Base-by-base conservation (phyloP, 2,797 vertebrate species). In the Typhlichthys eigenmanni region DNA sequence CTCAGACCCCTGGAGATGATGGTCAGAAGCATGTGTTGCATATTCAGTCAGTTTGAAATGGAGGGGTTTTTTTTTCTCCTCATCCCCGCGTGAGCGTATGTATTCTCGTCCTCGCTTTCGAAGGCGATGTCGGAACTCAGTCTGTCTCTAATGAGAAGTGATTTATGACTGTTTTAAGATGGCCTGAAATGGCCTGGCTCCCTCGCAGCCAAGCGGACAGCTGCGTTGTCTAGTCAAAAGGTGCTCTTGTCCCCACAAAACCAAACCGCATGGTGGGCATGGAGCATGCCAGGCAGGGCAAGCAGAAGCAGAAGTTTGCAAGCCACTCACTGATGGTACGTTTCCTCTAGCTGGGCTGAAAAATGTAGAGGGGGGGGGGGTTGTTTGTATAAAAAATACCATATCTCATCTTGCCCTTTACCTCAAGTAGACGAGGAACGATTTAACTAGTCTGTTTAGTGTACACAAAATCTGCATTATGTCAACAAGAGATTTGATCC, bases 161-260 rank as follows among this genome's bases (percentile, higher is more conserved):
- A 86, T 76, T 86, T 62, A 72, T 61, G 60, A 60, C 29, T 34
- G 19, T 62, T 62, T 54, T 57, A 53, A 34, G 52, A 16, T 47
- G 62, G 79, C 66, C 83, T 74, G 57, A 66, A 70, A 43, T 7
- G 14, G 34, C 63, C 32, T 54, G 47, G 32, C 63, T 53, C 60
- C 47, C 62, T 43, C 50, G 52, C 46, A n/a, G 57, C 66, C 50
- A 47, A 60, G 64, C 68, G 69, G 54, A 74, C 86, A 87, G 87
- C 85, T 89, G 83, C 47, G 64, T 49, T 80, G 50, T 78, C 34
- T 54, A 64, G 71, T 84, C 71, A 82, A 87, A 72, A 77, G 78
- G 63, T 66, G 64, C 69, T 72, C 78, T 86, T 85, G 83, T 88
- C 78, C 72, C 69, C 66, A 45, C 64, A 67, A 58, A 65, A 69